These are phyloP conservation scores for Muscidifurax raptorellus DNA, from an alignment of 1,140 invertebrate species.

Conservation along the genomic window DNA sequence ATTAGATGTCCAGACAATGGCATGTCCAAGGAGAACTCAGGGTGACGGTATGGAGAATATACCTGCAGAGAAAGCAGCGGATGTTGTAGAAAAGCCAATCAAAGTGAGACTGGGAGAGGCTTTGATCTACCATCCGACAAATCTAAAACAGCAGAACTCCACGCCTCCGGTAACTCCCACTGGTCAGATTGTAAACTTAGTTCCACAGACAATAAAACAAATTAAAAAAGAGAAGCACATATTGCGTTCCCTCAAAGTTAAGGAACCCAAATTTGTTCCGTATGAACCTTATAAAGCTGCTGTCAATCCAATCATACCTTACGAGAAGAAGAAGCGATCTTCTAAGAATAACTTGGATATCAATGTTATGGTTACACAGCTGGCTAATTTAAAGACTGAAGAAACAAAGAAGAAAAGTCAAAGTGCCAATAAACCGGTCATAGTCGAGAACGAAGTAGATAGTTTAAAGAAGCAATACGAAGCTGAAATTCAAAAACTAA, in stretches of 20 bases:
- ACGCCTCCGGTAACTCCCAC: constrained; percentile 71
- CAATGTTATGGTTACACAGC: constrained; percentile 81
- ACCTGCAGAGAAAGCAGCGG: constrained; percentile 49
- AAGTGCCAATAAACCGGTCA: constrained; percentile 60
- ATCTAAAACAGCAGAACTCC: constrained; percentile 68
- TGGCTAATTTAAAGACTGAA: constrained; percentile 79
- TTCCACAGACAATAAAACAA: constrained; percentile 67
- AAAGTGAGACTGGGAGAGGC: constrained; percentile 68
- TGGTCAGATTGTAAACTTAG: constrained; percentile 73
- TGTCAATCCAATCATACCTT: constrained; percentile 84
- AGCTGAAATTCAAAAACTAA: constrained; percentile 77
- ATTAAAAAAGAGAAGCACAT: constrained; percentile 70
- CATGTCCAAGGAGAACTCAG: constrained; percentile 70
- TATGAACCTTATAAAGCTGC: constrained; percentile 93
- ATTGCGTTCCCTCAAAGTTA: constrained; percentile 76
- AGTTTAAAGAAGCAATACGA: constrained; percentile 72
- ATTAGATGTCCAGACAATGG: constrained; percentile 61
- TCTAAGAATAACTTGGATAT: constrained; percentile 82
- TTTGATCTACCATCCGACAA: constrained; percentile 74
- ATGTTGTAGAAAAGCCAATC: constrained; percentile 54
- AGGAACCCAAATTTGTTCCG: constrained; percentile 89
- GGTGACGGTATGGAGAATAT: constrained; percentile 78
- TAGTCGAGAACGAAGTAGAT: constrained; percentile 55
- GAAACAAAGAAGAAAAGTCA: constrained; percentile 63
- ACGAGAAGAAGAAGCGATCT: constrained; percentile 71